A percentile compares a stretch with the other conserved stretches of the same genome.
These are phyloP conservation scores for Vidua macroura DNA, from an alignment of 2,113 vertebrate genomes.

Conservation along the genomic window DNA sequence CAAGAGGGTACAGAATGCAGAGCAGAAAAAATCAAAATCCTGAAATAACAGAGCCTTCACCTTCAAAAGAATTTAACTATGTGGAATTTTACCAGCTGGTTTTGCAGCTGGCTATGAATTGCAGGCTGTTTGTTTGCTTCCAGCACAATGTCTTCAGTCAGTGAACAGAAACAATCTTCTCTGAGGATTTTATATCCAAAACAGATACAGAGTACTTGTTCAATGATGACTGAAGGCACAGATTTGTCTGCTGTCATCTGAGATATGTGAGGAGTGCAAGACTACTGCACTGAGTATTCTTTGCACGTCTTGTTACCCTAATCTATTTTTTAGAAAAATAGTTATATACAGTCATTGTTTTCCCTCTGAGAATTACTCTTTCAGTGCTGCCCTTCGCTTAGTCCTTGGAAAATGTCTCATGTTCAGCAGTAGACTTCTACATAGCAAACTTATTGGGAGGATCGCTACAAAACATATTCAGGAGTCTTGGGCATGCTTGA, in stretches of 20 bases:
- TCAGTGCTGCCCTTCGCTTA: neutral
- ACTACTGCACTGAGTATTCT: neutral
- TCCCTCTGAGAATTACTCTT: neutral
- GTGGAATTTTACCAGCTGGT: neutral
- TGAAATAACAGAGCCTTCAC: neutral
- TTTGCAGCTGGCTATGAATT: neutral
- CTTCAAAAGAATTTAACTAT: neutral
- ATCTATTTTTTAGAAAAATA: neutral
- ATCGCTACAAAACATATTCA: neutral
- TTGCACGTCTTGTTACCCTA: neutral
- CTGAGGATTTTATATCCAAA: neutral
- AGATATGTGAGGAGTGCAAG: neutral
- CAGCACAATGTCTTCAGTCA: neutral
- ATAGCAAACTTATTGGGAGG: neutral
- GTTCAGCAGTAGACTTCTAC: neutral
- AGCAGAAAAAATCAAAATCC: neutral
- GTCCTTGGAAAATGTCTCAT: neutral
- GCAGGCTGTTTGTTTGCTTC: neutral
- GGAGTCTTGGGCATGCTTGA: neutral
- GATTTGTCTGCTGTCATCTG: neutral
- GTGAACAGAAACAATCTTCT: slow-evolving; percentile 23
- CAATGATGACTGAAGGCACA: neutral
- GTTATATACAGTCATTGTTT: neutral
- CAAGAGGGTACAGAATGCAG: neutral
- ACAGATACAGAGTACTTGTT: neutral